Evolutionary conservation across 2,888 invertebrate species (phyloP), one percentile per base, ranked within the genome.

Genomic region (Thera britannica): DNA sequence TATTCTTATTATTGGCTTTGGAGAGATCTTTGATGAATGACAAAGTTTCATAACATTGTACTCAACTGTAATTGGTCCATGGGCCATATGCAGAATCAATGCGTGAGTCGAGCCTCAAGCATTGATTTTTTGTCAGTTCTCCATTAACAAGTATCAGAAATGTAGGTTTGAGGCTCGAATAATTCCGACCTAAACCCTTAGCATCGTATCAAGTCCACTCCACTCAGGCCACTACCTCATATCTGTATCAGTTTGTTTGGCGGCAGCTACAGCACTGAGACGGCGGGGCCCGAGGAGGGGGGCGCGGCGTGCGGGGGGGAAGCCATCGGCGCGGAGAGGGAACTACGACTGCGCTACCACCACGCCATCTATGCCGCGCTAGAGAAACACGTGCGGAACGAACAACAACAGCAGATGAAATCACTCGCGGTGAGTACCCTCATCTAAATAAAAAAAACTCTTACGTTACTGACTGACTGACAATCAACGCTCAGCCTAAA

Each of bases 371-470:
- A 96, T 84, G 90, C 94, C 9, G 95, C 95, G 44, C 95, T 97
- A 0, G 98, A 98, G 79, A 98, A 98, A 89, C 95, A 96, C 58
- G 95, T 98, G 92, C 95, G 95, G 75, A 90, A 94, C 62, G 97
- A 98, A 36, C 98, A 98, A 84, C 94, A 95, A 52, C 96, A 95
- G 77, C 98, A 98, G 90, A 94, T 97, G 88, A 98, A 98, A 86
- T 94, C 95, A 67, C 94, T 98, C 58, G 95, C 96, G 79, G 95
- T 90, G 8, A 67, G 71, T 67, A 68, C 48, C 35, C 8, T 12
- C 2, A 4, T 4, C 1, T 54, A 41, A 41, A 7, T 7, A 55
- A 23, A 23, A 23, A 23, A 23, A 23, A 23, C 23, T 23, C 23
- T 23, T 23, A 23, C 23, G 23, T 23, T 23, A 23, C 23, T 23